Base-by-base conservation (phyloP, 2,113 vertebrate species). In the Phaetusa simplex region DNA sequence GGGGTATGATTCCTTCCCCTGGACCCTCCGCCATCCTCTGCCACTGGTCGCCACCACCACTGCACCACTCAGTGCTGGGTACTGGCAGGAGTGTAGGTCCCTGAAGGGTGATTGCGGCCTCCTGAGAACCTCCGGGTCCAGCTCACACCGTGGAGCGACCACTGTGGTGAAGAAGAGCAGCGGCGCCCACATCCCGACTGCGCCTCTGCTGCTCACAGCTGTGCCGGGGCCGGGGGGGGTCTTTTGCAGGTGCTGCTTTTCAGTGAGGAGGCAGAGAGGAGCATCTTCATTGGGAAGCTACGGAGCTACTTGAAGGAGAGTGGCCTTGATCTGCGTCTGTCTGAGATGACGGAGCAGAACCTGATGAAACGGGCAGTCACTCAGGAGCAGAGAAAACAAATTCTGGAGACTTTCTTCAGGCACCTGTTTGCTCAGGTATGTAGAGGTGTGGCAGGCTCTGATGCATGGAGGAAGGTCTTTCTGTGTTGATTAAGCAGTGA, bases 341-440 rank as follows among this genome's bases (percentile, higher is more conserved):
- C 64, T 26, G 98, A 98, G 95, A 98, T 98, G 97, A 97, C 91
- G 2, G 99, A 99, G 97, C 97, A 97, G 61, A 97, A 97, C 42
- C 98, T 99, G 26, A 98, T 99, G 92, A 98, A 97, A 82, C 97
- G 95, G 74, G 99, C 99, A 2, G 98, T 99, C 79, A 99, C 99
- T 73, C 99, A 98, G 97, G 98, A 99, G 88, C 98, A 99, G 93
- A 98, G 99, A 82, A 99, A 97, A 88, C 93, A 98, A 94, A 99
- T 99, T 85, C 98, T 99, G 96, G 99, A 99, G 92, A 99, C 98
- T 30, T 99, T 99, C 98, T 99, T 99, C 93, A 98, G 99, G 79
- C 99, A 99, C 12, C 98, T 99, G 23, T 99, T 99, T 97, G 98
- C 99, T 62, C 98, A 99, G 98, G 99, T 99, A 96, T n/a, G 70